Base-by-base conservation (phyloP, 2,797 vertebrate species). In the Centropyge bicolor region DNA sequence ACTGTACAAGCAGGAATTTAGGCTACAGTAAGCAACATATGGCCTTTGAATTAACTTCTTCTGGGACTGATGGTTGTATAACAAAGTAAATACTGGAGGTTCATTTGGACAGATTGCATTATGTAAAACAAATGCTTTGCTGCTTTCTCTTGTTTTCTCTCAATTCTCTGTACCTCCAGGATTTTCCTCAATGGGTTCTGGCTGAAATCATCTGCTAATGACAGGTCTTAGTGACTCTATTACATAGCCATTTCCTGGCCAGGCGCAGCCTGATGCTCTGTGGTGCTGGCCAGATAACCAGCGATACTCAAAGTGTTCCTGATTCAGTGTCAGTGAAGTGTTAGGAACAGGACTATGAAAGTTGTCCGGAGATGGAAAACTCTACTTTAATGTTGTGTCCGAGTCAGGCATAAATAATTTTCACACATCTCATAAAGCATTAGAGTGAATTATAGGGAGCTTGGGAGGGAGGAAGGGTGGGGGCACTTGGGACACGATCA, bases 341-440 rank as follows among this genome's bases (percentile, higher is more conserved):
- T 84, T 72, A 71, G 56, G 35, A 81, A 80, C 24, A 61, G 19
- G 52, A 76, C 16, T 62, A 20, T 60, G 68, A 78, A 60, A 77
- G 73, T 77, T 78, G 71, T 78, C 61, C 1, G 3, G 60, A 79
- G 48, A 77, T 76, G 80, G 76, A 89, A 91, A 90, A 63, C 59
- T 69, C 72, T 68, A 45, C 63, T 68, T 67, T 16, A 67, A 62
- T 52, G 27, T 55, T 56, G 68, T 66, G 46, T 62, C 60, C 74
- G 75, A 80, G 35, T 59, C 20, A 43, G 20, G 46, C 54, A 72
- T 92, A 89, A 93, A 93, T 94, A 31, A 90, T 90, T 88, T 94
- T 94, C 88, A 88, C 91, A 87, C 81, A 3, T 91, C 70, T 78
- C 64, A 83, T 74, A 83, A 93, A 92, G 72, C 45, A 79, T 85